phyloP scores from a whole-genome alignment of 2,113 vertebrate genomes.

The Otus sunia region DNA sequence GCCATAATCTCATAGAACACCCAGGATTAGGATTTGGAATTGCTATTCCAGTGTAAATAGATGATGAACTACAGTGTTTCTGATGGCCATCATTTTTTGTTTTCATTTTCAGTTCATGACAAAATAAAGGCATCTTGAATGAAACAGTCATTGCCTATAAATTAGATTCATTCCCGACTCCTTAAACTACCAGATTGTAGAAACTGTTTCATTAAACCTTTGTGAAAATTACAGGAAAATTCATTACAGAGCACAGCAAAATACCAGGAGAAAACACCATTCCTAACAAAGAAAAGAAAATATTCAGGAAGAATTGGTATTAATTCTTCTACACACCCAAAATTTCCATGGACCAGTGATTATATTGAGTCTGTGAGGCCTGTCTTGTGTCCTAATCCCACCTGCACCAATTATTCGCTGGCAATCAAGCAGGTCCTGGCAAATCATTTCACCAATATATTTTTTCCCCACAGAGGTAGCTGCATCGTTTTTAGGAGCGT shows the following conservation, averaged over 20 bases:
- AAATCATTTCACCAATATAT: not conserved
- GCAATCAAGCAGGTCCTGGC: not conserved
- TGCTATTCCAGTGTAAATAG: not conserved
- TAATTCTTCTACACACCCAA: not conserved
- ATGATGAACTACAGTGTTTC: not conserved
- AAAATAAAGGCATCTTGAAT: not conserved
- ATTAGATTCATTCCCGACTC: not conserved
- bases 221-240: not conserved
- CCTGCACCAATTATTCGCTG: not conserved
- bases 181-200: not conserved
- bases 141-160: not conserved
- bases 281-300: not conserved
- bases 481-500: not conserved
- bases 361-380: not conserved
- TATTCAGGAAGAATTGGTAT: not conserved
- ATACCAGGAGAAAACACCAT: not conserved
- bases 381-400: not conserved
- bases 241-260: not conserved
- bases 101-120: not conserved
- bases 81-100: not conserved
- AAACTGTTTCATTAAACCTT: not conserved
- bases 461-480: not conserved
- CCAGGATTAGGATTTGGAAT: not conserved
- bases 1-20: not conserved
- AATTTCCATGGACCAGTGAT: not conserved